These are phyloP conservation scores for Collichthys lucidus DNA, from an alignment of 2,113 vertebrate species.

Conservation along the genomic window DNA sequence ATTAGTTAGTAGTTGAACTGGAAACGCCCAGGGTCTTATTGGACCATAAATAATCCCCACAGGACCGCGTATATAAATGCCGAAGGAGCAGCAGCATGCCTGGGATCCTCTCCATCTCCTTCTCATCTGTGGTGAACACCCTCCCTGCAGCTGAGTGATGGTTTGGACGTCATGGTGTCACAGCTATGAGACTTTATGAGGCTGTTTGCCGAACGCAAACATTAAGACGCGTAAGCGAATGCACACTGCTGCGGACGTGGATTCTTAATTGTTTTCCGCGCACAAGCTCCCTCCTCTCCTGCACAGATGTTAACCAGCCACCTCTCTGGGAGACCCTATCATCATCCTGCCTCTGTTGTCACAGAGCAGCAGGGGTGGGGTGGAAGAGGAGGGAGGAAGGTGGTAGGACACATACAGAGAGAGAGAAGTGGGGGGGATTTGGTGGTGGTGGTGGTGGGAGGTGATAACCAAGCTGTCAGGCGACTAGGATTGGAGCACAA, in stretches of 20 bases:
- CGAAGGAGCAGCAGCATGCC: constrained; percentile 50
- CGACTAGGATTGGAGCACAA: constrained; percentile 36
- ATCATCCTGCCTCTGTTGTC: constrained; percentile 63
- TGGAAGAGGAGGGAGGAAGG: constrained; percentile 1
- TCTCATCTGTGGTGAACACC: constrained; percentile 46
- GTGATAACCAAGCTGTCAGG: constrained; percentile 53
- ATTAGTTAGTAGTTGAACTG: constrained; percentile 71
- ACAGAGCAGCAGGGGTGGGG: neutral
- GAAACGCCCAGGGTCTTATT: constrained; percentile 69
- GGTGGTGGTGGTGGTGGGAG: constrained; percentile 16
- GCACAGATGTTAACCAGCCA: constrained; percentile 31
- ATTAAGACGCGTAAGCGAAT: neutral
- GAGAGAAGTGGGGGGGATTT: constrained; percentile 5
- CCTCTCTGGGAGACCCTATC: constrained; percentile 43
- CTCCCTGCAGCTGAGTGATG: constrained; percentile 53
- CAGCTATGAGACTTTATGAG: constrained; percentile 19
- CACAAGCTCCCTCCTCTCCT: constrained; percentile 10
- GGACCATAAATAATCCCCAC: constrained; percentile 76
- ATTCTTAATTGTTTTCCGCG: neutral
- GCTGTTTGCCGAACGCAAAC: constrained; percentile 33
- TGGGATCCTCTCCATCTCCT: constrained; percentile 55
- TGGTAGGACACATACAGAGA: constrained; percentile 10
- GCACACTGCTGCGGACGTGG: constrained; percentile 1
- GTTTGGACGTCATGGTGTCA: constrained; percentile 41
- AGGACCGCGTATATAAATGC: constrained; percentile 60